These are phyloP conservation scores for Pterophyllum scalare DNA, from an alignment of 2,113 vertebrate species.

Conservation along the genomic window DNA sequence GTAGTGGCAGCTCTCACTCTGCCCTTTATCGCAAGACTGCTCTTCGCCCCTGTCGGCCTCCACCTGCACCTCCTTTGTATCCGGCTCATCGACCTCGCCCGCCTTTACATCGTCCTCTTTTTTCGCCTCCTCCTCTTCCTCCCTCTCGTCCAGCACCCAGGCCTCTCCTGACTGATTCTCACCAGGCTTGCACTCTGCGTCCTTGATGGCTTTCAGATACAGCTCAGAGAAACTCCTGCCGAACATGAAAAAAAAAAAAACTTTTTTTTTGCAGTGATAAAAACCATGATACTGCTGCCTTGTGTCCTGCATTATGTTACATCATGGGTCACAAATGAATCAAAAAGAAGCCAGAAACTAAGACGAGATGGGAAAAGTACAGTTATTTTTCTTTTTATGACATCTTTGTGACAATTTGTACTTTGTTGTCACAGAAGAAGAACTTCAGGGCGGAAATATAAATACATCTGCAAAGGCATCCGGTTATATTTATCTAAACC, in stretches of 20 bases:
- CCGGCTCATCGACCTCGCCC: slow-evolving; percentile 24
- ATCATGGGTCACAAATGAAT: slow-evolving; percentile 21
- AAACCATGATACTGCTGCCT: background rate
- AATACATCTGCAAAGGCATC: slow-evolving; percentile 32
- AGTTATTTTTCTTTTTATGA: background rate
- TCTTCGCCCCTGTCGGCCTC: slow-evolving; percentile 33
- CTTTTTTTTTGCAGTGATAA: too few relatives aligned
- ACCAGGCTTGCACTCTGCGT: slow-evolving; percentile 84
- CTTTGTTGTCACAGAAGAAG: slow-evolving; percentile 39
- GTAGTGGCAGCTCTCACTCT: slow-evolving; percentile 28
- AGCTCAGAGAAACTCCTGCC: slow-evolving; percentile 91
- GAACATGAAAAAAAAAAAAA: slow-evolving; percentile 9
- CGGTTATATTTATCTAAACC: slow-evolving; percentile 16
- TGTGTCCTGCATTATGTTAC: background rate
- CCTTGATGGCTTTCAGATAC: slow-evolving; percentile 89
- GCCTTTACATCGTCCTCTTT: slow-evolving; percentile 47
- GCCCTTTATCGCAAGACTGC: slow-evolving; percentile 31
- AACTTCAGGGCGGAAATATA: slow-evolving; percentile 12
- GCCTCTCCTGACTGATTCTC: slow-evolving; percentile 78
- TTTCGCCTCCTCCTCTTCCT: slow-evolving; percentile 62
- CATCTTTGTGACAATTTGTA: slow-evolving; percentile 22
- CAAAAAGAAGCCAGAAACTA: slow-evolving; percentile 8
- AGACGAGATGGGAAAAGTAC: slow-evolving; percentile 7
- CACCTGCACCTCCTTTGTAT: slow-evolving; percentile 31
- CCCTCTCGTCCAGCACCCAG: slow-evolving; percentile 81